Evolutionary conservation across 2,797 vertebrate species (phyloP), one percentile per base, ranked within the genome.

Genomic region (Melanotaenia maccullochi): DNA sequence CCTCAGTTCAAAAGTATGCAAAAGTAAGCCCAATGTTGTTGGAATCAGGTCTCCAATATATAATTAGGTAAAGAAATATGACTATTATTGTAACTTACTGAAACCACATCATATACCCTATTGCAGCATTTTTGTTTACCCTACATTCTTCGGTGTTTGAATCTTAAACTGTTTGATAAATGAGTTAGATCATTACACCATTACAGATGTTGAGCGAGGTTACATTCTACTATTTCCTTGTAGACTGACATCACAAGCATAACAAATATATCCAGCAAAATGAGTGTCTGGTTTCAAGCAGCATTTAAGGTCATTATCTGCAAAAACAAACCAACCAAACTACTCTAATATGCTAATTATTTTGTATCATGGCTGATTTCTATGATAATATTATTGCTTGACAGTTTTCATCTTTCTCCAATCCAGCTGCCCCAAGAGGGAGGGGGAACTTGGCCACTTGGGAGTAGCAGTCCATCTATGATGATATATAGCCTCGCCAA

Each of bases 401-500:
- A 78, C 83, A 83, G 68, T 67, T 73, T 77, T 61, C 33, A 65
- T 70, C 60, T 72, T 72, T 71, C 54, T 52, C 40, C 58, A 36
- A 24, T 60, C 0, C 38, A 71, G 38, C 35, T 62, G 12, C 67
- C 73, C 75, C 77, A 73, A 72, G 75, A 76, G 80, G 71, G 60
- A 14, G 22, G 47, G 47, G 8, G 54, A 63, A 68, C 25, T 16
- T 44, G 44, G 72, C 74, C 81, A 66, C 68, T 60, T 8, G 73
- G 78, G 85, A 91, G 22, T 60, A 77, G 42, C 32, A 36, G 73
- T 68, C 73, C 70, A 58, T 89, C 79, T 70, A 76, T 82, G 76
- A 85, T 91, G 86, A 91, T 90, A 65, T 84, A 89, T 86, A 35
- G 71, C 65, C 71, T 79, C 83, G 83, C 84, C 91, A 90, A 87